Evolutionary conservation across 2,113 vertebrate species (phyloP), one percentile per base, ranked within the genome.

Genomic region (Montifringilla adamsi): DNA sequence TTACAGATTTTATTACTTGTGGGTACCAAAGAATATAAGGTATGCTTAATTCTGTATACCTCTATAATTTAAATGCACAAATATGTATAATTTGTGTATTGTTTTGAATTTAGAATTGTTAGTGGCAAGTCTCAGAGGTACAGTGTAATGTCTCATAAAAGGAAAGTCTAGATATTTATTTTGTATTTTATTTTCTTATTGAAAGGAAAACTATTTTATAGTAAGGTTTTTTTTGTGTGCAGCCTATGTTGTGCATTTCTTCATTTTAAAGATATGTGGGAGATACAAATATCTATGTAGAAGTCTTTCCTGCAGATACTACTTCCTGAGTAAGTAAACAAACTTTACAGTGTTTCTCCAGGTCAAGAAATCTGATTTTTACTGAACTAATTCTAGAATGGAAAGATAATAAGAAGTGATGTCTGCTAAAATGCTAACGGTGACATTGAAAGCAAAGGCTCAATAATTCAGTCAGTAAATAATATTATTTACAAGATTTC

Each of bases 1-100:
- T 78, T 52, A 39, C 11, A 93, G 37, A 53, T 76, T 73, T 75
- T 44, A 60, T 68, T 92, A 89, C 52, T 69, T 96, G n/a, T 73
- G 58, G 14, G 11, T 76, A 26, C 11, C 31, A 78, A 69, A 84
- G 16, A 77, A 76, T 87, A 55, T 15, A 60, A 91, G 28, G 5
- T 81, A 75, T 73, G 46, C 55, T 69, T 89, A 50, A 90, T 43
- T 63, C 33, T 88, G 13, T n/a, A 39, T 46, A 72, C 6, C 19
- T 80, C 11, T 59, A 49, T 26, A 87, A 94, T 67, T 90, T 56
- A 91, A 95, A 90, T 23, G 69, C 7, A 66, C 7, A 49, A 68
- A 37, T 78, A 87, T 30, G 1, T 39, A 30, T 43, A 28, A 33
- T 74, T 58, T 68, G 1, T 46, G 8, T 10, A 31, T 26, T 12